A percentile compares a stretch with the other conserved stretches of the same genome.
Evolutionary conservation across 2,797 vertebrate genomes (phyloP).

Genomic region (Tenualosa ilisha): DNA sequence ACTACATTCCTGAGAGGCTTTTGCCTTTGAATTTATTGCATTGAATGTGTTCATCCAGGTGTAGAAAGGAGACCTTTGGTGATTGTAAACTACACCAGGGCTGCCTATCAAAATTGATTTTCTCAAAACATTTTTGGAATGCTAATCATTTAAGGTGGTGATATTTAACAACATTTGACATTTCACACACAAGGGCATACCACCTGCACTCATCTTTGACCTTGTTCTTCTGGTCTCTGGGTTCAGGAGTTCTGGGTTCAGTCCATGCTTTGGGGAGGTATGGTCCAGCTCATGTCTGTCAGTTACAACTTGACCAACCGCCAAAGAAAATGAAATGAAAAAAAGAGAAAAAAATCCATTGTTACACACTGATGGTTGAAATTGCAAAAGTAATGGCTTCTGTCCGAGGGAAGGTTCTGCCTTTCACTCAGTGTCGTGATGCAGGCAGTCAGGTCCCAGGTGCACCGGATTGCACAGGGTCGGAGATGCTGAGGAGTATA

Average conservation of each 20-base stretch:
- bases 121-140: too few relatives aligned
- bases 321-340: not conserved
- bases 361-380: not conserved
- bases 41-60: not conserved
- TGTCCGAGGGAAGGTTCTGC: slow-evolving; percentile 46
- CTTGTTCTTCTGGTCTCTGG: too few relatives aligned
- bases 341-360: not conserved
- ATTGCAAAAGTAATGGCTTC: slow-evolving; percentile 23
- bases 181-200: not conserved
- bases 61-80: not conserved
- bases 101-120: not conserved
- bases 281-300: not conserved
- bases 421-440: slow-evolving; percentile 52
- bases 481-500: slow-evolving; percentile 34
- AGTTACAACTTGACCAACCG: not conserved
- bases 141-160: too few relatives aligned
- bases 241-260: not conserved
- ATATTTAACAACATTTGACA: too few relatives aligned
- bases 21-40: not conserved
- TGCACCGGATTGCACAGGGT: slow-evolving; percentile 28
- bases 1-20: not conserved
- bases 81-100: not conserved
- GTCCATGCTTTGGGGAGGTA: not conserved
- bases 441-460: slow-evolving; percentile 26
- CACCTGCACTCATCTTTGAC: not conserved